phyloP scores from a whole-genome alignment of 2,797 vertebrate species.

The Phoxinus dragarum region DNA sequence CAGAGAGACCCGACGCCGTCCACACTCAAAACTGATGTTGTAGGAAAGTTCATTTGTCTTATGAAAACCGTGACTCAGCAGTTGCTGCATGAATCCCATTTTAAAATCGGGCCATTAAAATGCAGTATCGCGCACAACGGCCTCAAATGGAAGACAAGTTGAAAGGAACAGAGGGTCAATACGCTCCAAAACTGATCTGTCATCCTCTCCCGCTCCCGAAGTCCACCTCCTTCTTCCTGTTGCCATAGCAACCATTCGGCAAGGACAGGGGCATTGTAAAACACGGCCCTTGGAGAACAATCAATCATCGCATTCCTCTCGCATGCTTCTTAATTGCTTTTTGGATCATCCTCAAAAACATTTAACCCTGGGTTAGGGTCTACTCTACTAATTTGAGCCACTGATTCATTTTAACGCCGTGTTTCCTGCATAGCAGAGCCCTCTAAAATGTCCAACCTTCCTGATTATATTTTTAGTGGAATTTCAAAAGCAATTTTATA shows the following conservation, averaged over 20 bases:
- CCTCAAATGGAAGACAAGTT: conserved; percentile 43
- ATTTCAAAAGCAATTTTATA: conserved; percentile 52
- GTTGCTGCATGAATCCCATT: conserved; percentile 18
- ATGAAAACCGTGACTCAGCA: conserved; percentile 45
- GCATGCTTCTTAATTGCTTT: conserved; percentile 63
- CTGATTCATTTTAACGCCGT: conserved; percentile 58
- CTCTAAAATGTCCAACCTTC: conserved; percentile 23
- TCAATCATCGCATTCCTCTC: conserved; percentile 61
- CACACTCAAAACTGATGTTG: not conserved
- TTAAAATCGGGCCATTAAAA: not conserved
- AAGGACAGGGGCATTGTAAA: conserved; percentile 69
- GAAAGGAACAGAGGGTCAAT: conserved; percentile 72
- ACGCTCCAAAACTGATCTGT: conserved; percentile 80
- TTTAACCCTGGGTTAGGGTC: conserved; percentile 49
- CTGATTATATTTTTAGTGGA: conserved; percentile 59
- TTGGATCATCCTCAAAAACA: conserved; percentile 61
- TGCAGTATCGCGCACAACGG: conserved; percentile 15
- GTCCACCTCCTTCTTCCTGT: conserved; percentile 76
- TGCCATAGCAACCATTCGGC: conserved; percentile 81
- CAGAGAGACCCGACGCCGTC: not conserved
- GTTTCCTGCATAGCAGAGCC: conserved; percentile 37
- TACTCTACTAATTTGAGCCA: conserved; percentile 54
- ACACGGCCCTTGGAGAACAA: conserved; percentile 71
- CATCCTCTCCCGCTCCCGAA: conserved; percentile 79
- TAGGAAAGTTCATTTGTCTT: conserved; percentile 34